Evolutionary conservation across 1,140 invertebrate genomes (phyloP), one percentile per base, ranked within the genome.

Genomic region (Rhopalosiphum padi): DNA sequence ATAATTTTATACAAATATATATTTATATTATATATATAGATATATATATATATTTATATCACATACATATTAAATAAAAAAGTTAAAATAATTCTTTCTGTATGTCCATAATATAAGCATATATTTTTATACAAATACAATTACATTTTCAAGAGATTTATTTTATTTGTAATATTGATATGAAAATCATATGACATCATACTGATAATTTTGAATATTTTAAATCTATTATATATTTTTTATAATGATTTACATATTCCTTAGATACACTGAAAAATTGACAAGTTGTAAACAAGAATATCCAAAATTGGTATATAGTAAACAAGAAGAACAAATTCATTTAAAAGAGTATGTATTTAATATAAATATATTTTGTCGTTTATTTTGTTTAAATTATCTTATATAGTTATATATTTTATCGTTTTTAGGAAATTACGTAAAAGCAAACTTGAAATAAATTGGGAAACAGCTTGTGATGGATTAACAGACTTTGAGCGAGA

Each of bases 311-410:
- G 25, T 93, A 51, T 51, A 35, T 30, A 43, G 18, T 86, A 93
- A 93, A 86, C 82, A 93, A 85, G 91, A 93, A 85, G 91, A 93
- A 86, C 46, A 83, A 30, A 85, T 86, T 55, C 11, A 41, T 93
- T 86, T 93, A n/a, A 93, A 93, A 86, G 82, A 93, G 91, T 93
- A 93, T 53, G 82, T 86, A 51, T 53, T 30, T 30, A 93, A 21
- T 41, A 83, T 30, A 35, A 55, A 68, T n/a, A 6, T 37, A 48
- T 35, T 46, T n/a, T 91, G n/a, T n/a, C 37, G 23, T 83, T 48
- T 21, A 35, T 25, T 90, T 68, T 41, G 0, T 55, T 41, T 41
- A 18, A 2, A 89, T 53, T 15, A 55, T 41, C 3, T 25, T 55
- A 4, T 30, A 60, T 53, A 37, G 1, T 25, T 55, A 4, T 30